Evolutionary conservation across 2,888 invertebrate genomes (phyloP).

Genomic region (Tenthredo distinguenda): DNA sequence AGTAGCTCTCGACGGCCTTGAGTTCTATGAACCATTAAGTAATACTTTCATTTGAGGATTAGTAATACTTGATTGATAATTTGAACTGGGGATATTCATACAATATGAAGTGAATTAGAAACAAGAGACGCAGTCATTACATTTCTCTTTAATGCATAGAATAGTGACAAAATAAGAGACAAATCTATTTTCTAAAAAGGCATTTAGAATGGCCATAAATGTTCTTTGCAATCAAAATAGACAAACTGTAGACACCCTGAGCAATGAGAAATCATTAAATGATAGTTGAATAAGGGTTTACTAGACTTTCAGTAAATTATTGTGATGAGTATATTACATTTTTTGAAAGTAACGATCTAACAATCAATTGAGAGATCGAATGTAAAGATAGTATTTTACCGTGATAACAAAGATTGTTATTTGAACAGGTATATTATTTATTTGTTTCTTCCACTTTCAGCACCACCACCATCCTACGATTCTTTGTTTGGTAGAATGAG

Average conservation of each 20-base stretch:
- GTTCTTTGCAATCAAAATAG: neutral
- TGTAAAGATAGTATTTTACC: neutral
- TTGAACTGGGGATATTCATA: too few relatives aligned
- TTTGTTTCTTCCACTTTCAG: constrained; percentile 68
- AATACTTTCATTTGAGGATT: neutral
- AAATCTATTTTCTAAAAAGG: neutral
- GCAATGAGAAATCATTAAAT: neutral
- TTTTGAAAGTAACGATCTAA: neutral
- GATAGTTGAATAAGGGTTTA: too few relatives aligned
- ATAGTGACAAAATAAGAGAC: neutral
- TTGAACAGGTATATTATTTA: neutral
- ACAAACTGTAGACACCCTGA: neutral
- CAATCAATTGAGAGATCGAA: neutral
- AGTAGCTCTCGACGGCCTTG: neutral
- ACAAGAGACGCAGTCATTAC: too few relatives aligned
- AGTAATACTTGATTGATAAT: neutral
- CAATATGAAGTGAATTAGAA: too few relatives aligned
- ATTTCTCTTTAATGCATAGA: neutral
- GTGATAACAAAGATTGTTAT: neutral
- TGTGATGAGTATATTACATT: neutral
- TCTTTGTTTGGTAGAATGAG: constrained; percentile 84
- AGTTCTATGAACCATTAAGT: neutral
- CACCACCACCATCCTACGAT: constrained; percentile 85
- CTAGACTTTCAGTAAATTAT: neutral
- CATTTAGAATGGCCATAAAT: neutral